phyloP scores from a whole-genome alignment of 1,140 invertebrate genomes.

The Ooceraea biroi region DNA sequence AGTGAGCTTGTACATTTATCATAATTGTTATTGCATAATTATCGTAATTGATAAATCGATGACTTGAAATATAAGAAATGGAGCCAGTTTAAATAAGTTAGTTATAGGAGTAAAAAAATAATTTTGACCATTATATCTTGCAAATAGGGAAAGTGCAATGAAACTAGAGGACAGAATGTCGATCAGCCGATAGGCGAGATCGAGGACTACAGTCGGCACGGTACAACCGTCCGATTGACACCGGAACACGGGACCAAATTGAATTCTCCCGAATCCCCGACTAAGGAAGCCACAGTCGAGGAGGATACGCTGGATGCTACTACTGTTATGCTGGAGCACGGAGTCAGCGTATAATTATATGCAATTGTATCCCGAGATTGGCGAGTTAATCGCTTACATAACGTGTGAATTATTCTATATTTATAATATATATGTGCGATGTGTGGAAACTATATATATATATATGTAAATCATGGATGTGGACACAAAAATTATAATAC shows the following conservation, averaged over 20 bases:
- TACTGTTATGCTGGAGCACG: constrained; percentile 23
- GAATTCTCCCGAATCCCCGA: constrained; percentile 63
- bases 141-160: constrained; percentile 54
- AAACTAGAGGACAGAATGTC: constrained; percentile 33
- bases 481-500: too few relatives aligned
- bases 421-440: background rate
- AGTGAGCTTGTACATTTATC: constrained; percentile 11
- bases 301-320: constrained; percentile 64
- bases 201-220: constrained; percentile 67
- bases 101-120: background rate
- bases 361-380: background rate
- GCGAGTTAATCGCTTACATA: constrained; percentile 3
- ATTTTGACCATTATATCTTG: constrained; percentile 15
- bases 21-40: too few relatives aligned
- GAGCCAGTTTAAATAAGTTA: too few relatives aligned
- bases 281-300: constrained; percentile 50
- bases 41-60: too few relatives aligned
- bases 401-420: background rate
- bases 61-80: too few relatives aligned
- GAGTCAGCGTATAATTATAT: constrained; percentile 21
- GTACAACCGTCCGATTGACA: constrained; percentile 66
- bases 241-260: constrained; percentile 69
- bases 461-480: too few relatives aligned
- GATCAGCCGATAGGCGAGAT: constrained; percentile 67
- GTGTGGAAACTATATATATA: background rate